Conservation (phyloP, 2,113 vertebrate species). For the Zonotrichia leucophrys region DNA sequence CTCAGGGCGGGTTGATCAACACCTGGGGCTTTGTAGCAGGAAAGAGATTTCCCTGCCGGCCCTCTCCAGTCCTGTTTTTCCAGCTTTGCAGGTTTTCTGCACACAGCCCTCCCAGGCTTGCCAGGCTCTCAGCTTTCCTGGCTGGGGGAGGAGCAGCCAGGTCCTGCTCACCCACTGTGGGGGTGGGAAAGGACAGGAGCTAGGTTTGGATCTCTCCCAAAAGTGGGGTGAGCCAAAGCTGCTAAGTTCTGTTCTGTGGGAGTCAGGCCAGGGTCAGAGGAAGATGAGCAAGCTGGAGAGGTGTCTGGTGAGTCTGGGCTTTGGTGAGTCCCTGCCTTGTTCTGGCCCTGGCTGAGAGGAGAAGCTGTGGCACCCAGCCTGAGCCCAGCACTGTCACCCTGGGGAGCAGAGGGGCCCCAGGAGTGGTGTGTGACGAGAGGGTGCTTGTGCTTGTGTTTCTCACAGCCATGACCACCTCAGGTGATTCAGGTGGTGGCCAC, state of each 20-base stretch:
- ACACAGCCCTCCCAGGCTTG: neutral
- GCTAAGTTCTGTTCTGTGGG: neutral
- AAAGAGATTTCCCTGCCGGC: neutral
- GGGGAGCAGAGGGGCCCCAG: neutral
- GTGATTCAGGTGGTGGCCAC: neutral
- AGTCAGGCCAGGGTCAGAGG: neutral
- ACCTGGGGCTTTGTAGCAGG: neutral
- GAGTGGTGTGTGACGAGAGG: rapidly evolving
- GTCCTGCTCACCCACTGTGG: neutral
- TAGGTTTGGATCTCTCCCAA: neutral
- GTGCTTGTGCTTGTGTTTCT: neutral
- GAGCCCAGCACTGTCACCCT: neutral
- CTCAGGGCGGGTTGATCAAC: neutral
- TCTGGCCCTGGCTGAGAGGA: neutral
- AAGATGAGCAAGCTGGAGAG: neutral
- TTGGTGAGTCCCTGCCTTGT: neutral
- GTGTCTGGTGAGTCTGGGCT: neutral
- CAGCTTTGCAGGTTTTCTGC: slow-evolving; percentile 16
- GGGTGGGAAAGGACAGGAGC: neutral
- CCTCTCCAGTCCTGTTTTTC: neutral
- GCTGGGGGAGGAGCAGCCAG: neutral
- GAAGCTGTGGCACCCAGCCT: neutral
- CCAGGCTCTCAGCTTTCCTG: neutral
- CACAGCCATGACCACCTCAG: neutral
- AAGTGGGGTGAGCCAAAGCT: neutral